These are phyloP conservation scores for Siphlonurus alternatus DNA, from an alignment of 2,888 invertebrate species.

Conservation along the genomic window DNA sequence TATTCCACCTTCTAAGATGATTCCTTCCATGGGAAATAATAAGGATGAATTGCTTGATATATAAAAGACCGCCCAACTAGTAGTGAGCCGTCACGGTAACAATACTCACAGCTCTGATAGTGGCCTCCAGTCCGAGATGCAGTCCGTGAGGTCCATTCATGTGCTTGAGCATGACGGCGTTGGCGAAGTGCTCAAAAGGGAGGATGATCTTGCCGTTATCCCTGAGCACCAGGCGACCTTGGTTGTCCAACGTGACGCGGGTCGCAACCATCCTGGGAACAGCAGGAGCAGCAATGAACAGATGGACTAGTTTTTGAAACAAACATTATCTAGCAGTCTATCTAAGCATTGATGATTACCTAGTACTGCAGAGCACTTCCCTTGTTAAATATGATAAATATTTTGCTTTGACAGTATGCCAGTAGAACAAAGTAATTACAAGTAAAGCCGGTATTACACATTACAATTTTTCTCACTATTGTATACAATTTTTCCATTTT, in stretches of 20 bases:
- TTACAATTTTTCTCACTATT: too few species aligned
- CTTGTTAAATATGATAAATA: too few species aligned
- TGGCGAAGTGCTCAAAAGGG: slow-evolving; percentile 79
- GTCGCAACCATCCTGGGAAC: slow-evolving; percentile 66
- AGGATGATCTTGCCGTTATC: slow-evolving; percentile 80
- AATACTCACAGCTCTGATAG: slow-evolving; percentile 56
- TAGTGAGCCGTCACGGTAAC: slow-evolving; percentile 61
- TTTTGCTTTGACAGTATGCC: too few species aligned
- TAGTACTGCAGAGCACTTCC: too few species aligned
- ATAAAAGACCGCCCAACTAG: slow-evolving; percentile 60
- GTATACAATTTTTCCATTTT: too few species aligned
- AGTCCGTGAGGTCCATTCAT: slow-evolving; percentile 79
- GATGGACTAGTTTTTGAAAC: not conserved
- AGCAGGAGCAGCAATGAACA: slow-evolving; percentile 10
- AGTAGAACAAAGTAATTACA: too few species aligned
- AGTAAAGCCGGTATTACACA: too few species aligned
- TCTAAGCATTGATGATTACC: too few species aligned
- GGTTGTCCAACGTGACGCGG: slow-evolving; percentile 64
- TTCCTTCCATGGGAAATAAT: too few species aligned
- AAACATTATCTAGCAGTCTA: not conserved
- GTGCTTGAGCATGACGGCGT: slow-evolving; percentile 79
- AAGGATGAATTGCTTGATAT: too few species aligned
- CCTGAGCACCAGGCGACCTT: slow-evolving; percentile 62
- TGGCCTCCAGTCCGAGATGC: slow-evolving; percentile 68
- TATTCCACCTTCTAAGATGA: too few species aligned